A percentile compares a stretch with the other conserved stretches of the same genome.
Conservation (phyloP, 2,797 vertebrate genomes). For the Phoeniculus purpureus region DNA sequence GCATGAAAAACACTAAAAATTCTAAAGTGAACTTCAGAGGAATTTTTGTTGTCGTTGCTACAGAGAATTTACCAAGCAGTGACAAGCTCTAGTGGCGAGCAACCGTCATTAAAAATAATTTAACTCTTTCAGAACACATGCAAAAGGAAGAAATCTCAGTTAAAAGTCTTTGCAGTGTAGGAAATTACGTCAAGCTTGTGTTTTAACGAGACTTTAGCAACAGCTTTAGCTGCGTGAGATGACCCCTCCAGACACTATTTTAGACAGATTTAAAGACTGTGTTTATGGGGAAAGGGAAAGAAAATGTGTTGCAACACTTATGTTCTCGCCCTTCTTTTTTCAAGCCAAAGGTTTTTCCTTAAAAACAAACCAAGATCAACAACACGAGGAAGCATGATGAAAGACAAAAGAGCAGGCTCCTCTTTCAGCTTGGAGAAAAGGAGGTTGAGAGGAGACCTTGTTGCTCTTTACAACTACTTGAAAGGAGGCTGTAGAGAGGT, state of each 20-base stretch:
- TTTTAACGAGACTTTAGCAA: conserved; percentile 1
- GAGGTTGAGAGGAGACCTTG: too few species aligned
- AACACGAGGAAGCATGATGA: accelerated
- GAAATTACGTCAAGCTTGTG: background rate
- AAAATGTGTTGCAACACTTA: background rate
- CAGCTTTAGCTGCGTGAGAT: background rate
- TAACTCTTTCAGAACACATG: background rate
- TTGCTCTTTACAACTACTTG: too few species aligned
- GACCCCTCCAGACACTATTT: background rate
- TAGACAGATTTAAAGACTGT: background rate
- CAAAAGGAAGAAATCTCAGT: background rate
- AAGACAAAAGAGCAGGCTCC: background rate
- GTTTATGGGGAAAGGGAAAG: background rate
- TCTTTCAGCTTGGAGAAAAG: too few species aligned
- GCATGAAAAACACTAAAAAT: background rate
- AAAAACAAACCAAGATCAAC: background rate
- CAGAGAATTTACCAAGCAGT: background rate
- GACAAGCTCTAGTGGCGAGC: background rate
- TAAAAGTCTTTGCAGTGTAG: background rate
- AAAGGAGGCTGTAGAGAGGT: too few species aligned
- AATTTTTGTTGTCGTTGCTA: background rate
- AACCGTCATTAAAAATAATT: background rate
- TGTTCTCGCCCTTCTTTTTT: background rate
- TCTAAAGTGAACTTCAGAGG: background rate
- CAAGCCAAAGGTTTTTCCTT: background rate